Percentiles rank a stretch among this genome's conserved stretches.
Evolutionary conservation across 1,140 invertebrate genomes (phyloP).

Genomic region (Pentalonia nigronervosa): DNA sequence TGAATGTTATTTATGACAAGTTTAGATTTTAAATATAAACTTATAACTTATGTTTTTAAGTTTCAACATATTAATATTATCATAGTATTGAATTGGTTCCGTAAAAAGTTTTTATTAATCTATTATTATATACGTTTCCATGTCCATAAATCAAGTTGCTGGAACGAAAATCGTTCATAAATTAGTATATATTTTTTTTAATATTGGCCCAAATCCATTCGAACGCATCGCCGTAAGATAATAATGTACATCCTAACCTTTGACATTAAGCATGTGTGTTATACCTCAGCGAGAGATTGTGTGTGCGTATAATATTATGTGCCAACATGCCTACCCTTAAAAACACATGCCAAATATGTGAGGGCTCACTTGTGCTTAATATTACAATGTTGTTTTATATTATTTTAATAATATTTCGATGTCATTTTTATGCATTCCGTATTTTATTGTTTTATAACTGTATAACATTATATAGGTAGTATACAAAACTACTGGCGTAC

Average conservation of each 20-base stretch:
- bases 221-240: not conserved
- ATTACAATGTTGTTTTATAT: not conserved
- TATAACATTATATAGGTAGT: not conserved
- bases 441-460: not conserved
- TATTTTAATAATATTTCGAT: not conserved
- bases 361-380: not conserved
- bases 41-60: not conserved
- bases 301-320: not conserved
- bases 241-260: constrained; percentile 8
- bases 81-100: not conserved
- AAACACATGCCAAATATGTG: not conserved
- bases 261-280: not conserved
- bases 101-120: not conserved
- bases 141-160: not conserved
- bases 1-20: not conserved
- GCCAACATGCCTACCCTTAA: not conserved
- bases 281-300: not conserved
- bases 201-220: not conserved
- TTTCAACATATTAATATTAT: not conserved
- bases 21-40: not conserved
- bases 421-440: not conserved
- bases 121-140: not conserved
- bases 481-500: not conserved
- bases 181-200: not conserved
- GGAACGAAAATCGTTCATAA: not conserved